Evolutionary conservation across 2,797 vertebrate genomes (phyloP), one percentile per base, ranked within the genome.

Genomic region (Esox lucius): DNA sequence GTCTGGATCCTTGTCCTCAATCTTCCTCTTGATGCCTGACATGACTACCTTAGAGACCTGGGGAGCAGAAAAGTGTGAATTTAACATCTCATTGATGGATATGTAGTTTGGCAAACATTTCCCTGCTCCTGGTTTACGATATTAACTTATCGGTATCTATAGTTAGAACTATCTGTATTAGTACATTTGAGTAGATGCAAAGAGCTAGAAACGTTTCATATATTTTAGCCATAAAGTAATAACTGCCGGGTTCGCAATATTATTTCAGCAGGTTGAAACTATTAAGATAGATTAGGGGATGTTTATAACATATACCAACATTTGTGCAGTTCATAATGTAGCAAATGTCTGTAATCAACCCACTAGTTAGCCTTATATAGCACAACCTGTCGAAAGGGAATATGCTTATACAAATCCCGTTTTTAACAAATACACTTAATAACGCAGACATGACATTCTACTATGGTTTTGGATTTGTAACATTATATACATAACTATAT

Each of bases 1-100:
- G 85, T 99, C 98, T 0, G 98, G 97, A 85, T 99, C 98, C 35
- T 94, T 96, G 87, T 95, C 97, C 26, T 95, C 95, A n/a, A 98
- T 93, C 79, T 94, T 95, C 85, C 98, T 93, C 89, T 99, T 99
- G 78, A 99, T 86, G 75, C 97, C 97, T 22, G 98, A 98, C 98
- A 99, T 99, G 85, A 49, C 77, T 83, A 28, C 72, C 80, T 91
- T 13, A 19, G 28, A 31, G 22, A 17, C 16, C 73, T 67, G 8
- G 61, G 28, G 24, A 68, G 22, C 19, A 22, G 72, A 28, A 51
- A 22, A 35, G 19, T 22, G 65, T 39, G 6, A 39, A 19, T 35
- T 33, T 5, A 67, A 67, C 65, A 9, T 22, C 65, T 5, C n/a
- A 26, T 8, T 28, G 42, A 13, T 46, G 9, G 6, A 46, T 46